A percentile compares a stretch with the other conserved stretches of the same genome.
Conservation (phyloP, 1,140 invertebrate species). For the Zaprionus ghesquierei region DNA sequence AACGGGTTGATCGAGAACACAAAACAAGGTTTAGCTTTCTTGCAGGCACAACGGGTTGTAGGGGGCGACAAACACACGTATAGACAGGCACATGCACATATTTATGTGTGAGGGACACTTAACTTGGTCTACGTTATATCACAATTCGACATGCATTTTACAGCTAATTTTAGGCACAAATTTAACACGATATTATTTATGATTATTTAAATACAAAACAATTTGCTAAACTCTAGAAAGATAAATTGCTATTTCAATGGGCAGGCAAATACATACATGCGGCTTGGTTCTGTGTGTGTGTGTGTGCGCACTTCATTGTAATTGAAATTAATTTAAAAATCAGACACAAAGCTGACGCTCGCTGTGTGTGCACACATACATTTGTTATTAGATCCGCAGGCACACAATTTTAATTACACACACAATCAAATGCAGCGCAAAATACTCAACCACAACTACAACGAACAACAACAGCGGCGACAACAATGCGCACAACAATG, state of each 20-base stretch:
- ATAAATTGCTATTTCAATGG: not conserved
- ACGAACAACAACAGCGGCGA: not conserved
- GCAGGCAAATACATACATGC: not conserved
- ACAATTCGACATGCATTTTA: slow-evolving; percentile 63
- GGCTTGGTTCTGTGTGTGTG: not conserved
- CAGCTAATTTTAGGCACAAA: slow-evolving; percentile 39
- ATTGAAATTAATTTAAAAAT: slow-evolving; percentile 29
- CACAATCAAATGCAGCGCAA: slow-evolving; percentile 34
- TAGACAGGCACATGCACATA: slow-evolving; percentile 53
- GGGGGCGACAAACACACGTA: slow-evolving; percentile 20
- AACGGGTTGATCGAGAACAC: slow-evolving; percentile 10
- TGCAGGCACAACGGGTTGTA: slow-evolving; percentile 1
- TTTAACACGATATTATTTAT: slow-evolving; percentile 46
- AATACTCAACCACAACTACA: slow-evolving; percentile 18
- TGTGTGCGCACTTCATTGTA: slow-evolving; percentile 8
- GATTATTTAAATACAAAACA: slow-evolving; percentile 46
- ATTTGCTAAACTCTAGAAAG: slow-evolving; percentile 10
- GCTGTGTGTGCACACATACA: slow-evolving; percentile 32
- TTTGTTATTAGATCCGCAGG: slow-evolving; percentile 51
- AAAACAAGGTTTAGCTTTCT: slow-evolving; percentile 31
- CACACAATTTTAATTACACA: slow-evolving; percentile 69
- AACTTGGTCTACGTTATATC: slow-evolving; percentile 27
- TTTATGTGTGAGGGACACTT: not conserved
- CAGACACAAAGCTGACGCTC: not conserved
- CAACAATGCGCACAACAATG: slow-evolving; percentile 44